Base-by-base conservation (phyloP, 1,140 invertebrate species). In the Drosophila navojoa region DNA sequence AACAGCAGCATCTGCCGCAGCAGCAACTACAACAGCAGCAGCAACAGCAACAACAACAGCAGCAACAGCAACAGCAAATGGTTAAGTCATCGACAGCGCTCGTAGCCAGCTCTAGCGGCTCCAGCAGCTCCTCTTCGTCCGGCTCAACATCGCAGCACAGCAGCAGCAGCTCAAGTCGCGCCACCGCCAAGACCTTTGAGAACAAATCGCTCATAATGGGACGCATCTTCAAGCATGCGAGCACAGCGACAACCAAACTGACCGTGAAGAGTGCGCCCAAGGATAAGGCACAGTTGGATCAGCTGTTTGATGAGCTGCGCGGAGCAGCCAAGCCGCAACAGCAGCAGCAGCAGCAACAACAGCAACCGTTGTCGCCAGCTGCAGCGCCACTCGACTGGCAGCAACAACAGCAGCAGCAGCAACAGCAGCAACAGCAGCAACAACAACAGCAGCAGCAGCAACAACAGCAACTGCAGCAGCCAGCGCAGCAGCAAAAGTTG, bases 181-280 rank as follows among this genome's bases (percentile, higher is more conserved):
- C 80, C 44, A 91, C 91, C 0, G 81, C 90, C 16, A 92, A 91
- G 68, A 92, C 90, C 0, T 92, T 92, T 22, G 87, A 90, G 55
- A 93, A 93, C 60, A 94, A 94, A 68, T 93, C 93, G 4, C 80
- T 93, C 52, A 94, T 94, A 5, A 93, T 93, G 93, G 93, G 93
- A 4, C 81, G 93, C 25, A 94, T 94, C 32, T 93, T 93, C 53
- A 93, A 93, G 79, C 93, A 93, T 63, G 93, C 92, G 4, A 92
- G 91, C 35, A 93, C 92, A 13, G 44, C 82, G 16, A 32, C 76
- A 3, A 80, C 79, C 1, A 15, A 57, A 1, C 52, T 50, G 71
- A 55, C 63, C n/a, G 53, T 55, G 0, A 86, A 86, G 64, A 70
- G 66, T 32, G 64, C 66, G 38, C 81, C 81, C 45, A 89, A 87